phyloP scores from a whole-genome alignment of 2,888 invertebrate genomes.

The Eustalomyia histrio region DNA sequence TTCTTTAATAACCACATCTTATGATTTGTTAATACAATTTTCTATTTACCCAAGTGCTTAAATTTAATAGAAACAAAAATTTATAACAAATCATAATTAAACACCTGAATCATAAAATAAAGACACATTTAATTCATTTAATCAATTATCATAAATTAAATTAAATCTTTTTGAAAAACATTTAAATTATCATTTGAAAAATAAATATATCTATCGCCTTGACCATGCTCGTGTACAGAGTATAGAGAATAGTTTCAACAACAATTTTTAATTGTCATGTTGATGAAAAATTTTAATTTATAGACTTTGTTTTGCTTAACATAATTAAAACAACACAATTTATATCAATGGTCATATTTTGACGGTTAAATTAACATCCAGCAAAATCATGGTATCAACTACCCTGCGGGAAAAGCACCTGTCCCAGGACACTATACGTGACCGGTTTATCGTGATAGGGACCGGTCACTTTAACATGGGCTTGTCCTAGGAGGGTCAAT shows the following conservation, averaged over 20 bases:
- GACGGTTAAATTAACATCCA: too few species aligned
- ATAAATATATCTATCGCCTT: not conserved
- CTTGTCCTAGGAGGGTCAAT: too few species aligned
- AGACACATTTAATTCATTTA: not conserved
- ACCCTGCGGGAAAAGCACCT: too few species aligned
- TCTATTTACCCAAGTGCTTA: not conserved
- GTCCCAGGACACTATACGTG: too few species aligned
- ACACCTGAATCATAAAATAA: constrained; percentile 21
- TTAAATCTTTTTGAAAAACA: not conserved
- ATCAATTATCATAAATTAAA: not conserved
- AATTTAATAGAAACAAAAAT: not conserved
- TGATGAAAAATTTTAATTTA: constrained; percentile 2
- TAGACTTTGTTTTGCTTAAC: constrained; percentile 2
- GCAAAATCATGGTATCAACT: too few species aligned
- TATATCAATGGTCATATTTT: too few species aligned
- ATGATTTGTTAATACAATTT: not conserved
- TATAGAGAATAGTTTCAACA: not conserved
- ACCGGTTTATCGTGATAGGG: too few species aligned
- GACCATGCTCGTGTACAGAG: not conserved
- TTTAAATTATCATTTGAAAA: not conserved
- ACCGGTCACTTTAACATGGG: too few species aligned
- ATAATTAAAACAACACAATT: too few species aligned
- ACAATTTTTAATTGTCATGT: not conserved
- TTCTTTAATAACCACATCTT: not conserved
- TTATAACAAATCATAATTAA: not conserved